Conservation (phyloP, 2,797 vertebrate genomes). For the Miichthys miiuy region DNA sequence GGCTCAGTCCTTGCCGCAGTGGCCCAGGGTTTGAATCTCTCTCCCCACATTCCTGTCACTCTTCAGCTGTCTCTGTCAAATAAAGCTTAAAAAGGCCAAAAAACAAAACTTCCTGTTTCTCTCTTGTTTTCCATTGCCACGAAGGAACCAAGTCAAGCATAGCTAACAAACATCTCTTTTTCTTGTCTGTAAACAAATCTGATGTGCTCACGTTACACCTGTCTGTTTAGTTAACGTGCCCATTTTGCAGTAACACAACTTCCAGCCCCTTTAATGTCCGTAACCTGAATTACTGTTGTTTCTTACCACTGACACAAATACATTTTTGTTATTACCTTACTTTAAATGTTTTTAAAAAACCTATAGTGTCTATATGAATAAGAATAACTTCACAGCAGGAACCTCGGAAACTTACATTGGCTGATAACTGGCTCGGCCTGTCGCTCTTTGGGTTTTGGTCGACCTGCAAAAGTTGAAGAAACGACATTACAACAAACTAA, state of each 20-base stretch:
- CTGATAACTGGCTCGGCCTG: background rate
- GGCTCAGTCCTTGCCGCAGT: too few species aligned
- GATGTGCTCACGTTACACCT: background rate
- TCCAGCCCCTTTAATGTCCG: background rate
- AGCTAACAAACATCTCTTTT: background rate
- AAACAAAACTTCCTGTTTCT: constrained; percentile 49
- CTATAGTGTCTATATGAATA: background rate
- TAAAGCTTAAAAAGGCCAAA: too few species aligned
- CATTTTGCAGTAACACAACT: background rate
- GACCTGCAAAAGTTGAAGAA: constrained; percentile 44
- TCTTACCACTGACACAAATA: too few species aligned
- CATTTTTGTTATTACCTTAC: background rate
- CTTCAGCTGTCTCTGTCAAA: too few species aligned
- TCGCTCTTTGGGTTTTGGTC: constrained; percentile 7
- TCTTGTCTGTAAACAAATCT: too few species aligned
- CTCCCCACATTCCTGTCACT: too few species aligned
- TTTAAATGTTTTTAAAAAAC: background rate
- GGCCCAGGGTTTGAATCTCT: too few species aligned
- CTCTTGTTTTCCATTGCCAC: background rate
- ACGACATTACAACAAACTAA: background rate
- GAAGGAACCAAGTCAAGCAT: constrained; percentile 14
- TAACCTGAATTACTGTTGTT: background rate
- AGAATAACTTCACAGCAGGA: background rate
- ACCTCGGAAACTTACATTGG: constrained; percentile 31
- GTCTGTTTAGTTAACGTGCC: too few species aligned